These are phyloP conservation scores for Paracyclopina nana DNA, from an alignment of 1,140 invertebrate species.

Conservation along the genomic window DNA sequence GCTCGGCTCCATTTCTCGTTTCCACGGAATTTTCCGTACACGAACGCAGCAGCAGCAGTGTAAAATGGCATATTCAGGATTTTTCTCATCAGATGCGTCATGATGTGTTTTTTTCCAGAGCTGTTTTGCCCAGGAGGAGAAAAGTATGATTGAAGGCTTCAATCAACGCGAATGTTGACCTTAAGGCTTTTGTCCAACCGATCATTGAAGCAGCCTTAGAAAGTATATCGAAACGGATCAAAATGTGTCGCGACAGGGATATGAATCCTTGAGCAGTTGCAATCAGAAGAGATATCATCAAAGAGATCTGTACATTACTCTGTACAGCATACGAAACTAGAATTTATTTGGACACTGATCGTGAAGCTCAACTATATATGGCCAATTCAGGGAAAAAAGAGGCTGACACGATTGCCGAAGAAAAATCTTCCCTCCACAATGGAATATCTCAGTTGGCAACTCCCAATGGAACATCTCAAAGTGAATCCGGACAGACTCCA, in stretches of 20 bases:
- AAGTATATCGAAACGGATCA: neutral
- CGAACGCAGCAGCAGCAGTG: too few species aligned
- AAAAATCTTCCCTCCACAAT: neutral
- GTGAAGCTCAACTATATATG: neutral
- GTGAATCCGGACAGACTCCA: neutral
- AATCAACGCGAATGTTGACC: neutral
- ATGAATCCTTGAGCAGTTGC: neutral
- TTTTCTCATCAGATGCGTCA: too few species aligned
- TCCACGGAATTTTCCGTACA: too few species aligned
- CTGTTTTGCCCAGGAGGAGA: too few species aligned
- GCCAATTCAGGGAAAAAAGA: neutral
- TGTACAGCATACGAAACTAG: neutral
- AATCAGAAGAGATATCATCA: neutral
- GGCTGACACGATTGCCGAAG: neutral
- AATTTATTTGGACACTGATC: neutral
- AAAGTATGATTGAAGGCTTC: too few species aligned
- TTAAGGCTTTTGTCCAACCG: neutral
- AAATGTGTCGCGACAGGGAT: slow-evolving; percentile 1
- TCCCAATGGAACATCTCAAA: neutral
- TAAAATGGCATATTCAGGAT: too few species aligned
- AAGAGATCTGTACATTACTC: neutral
- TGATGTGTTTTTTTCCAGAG: too few species aligned
- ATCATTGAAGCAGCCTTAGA: slow-evolving; percentile 1
- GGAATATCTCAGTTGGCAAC: neutral
- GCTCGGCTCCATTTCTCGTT: too few species aligned